Conservation (phyloP, 2,888 invertebrate species). For the Metacarcinus magister region DNA sequence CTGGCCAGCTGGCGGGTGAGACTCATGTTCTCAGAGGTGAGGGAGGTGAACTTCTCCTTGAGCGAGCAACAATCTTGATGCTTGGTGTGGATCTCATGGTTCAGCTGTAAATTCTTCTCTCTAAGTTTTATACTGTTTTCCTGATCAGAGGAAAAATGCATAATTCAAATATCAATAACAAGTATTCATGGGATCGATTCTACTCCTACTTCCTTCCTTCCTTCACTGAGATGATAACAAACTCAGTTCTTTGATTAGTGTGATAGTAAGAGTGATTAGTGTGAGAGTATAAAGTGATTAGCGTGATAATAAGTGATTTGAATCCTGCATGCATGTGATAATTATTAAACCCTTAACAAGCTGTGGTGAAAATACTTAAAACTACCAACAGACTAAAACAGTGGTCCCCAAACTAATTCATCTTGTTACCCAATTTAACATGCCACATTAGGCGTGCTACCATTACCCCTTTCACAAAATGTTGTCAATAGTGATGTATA, state of each 20-base stretch:
- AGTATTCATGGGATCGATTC: not conserved
- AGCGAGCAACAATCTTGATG: conserved; percentile 82
- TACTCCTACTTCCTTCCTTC: not conserved
- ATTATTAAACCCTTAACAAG: not conserved
- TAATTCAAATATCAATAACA: not conserved
- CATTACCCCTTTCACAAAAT: no score
- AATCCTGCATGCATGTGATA: not conserved
- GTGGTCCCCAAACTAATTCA: no score
- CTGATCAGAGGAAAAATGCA: conserved; percentile 65
- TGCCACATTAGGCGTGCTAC: no score
- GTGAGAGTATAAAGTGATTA: not conserved
- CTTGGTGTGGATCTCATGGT: conserved; percentile 82
- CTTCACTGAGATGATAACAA: not conserved
- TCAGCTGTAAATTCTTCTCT: conserved; percentile 82
- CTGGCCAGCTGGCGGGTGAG: conserved; percentile 72
- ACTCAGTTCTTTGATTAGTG: not conserved
- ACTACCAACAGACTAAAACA: not conserved
- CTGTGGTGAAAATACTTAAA: not conserved
- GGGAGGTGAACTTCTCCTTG: conserved; percentile 79
- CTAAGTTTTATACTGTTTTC: conserved; percentile 82
- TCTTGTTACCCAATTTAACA: no score
- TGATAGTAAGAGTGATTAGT: not conserved
- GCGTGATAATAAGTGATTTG: not conserved
- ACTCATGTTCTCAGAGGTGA: conserved; percentile 80
- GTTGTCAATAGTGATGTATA: no score